Evolutionary conservation across 2,113 vertebrate genomes (phyloP).

Genomic region (Grammomys dolichurus): DNA sequence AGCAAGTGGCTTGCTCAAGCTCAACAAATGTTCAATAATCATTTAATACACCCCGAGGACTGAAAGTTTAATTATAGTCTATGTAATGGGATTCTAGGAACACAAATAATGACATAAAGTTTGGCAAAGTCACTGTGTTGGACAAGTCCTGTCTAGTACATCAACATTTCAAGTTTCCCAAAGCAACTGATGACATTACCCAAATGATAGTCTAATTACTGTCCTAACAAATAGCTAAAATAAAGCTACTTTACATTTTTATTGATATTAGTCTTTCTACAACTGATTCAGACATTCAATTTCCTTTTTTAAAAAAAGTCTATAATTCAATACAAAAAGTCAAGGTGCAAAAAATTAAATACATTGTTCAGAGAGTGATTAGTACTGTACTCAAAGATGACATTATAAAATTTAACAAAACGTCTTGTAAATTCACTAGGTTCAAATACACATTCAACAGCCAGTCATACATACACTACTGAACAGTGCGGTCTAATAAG

Average conservation of each 20-base stretch:
- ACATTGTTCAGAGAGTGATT: background rate
- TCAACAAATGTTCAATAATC: background rate
- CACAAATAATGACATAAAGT: background rate
- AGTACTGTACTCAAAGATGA: background rate
- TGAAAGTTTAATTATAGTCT: background rate
- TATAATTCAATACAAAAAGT: background rate
- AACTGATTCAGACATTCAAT: conserved; percentile 22
- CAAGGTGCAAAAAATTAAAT: background rate
- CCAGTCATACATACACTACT: background rate
- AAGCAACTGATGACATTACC: background rate
- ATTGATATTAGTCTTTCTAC: background rate
- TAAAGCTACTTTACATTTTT: background rate
- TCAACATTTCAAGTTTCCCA: background rate
- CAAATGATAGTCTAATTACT: background rate
- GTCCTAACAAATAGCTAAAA: conserved; percentile 4
- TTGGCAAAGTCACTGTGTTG: background rate
- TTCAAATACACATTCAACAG: background rate
- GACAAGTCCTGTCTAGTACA: background rate
- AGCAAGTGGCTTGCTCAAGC: no score
- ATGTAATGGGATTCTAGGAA: background rate
- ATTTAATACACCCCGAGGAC: no score
- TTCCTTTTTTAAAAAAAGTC: background rate
- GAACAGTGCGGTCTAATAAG: background rate
- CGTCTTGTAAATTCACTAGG: background rate
- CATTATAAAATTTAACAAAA: background rate